Evolutionary conservation across 2,113 vertebrate species (phyloP), one percentile per base, ranked within the genome.

Genomic region (Felis chaus): DNA sequence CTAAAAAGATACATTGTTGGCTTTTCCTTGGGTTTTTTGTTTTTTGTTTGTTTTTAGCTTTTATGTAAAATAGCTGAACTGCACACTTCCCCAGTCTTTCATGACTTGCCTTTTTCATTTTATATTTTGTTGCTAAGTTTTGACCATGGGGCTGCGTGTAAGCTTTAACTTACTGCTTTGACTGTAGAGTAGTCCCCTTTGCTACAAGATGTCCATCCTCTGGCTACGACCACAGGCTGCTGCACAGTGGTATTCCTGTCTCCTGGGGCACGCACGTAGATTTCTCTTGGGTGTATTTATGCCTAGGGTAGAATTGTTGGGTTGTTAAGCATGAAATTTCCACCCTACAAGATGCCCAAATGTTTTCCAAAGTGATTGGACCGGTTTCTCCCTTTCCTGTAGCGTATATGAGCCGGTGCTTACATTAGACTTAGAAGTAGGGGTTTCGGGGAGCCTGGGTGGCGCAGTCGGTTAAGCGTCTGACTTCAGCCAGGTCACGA

Each of bases 231-330:
- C 3, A 1, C 11, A 65, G 61, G 23, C 55, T 50, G 9, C 1
- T 0, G 0, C 11, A 41, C 2, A 2, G 13, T 3, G 0, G 0
- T 48, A 11, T 53, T 41, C 50, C 61, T 4, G 3, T 48, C 10
- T 79, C 36, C 36, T 36, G 19, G 33, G 4, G 57, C 45, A 1
- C 5, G 13, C n/a, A n/a, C 13, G 16, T 50, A 48, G 63, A 7
- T 41, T 80, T 80, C 63, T 90, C 53, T 48, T 45, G 80, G 55
- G 14, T 4, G 0, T 74, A 1, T 31, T 57, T 19, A 4, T 29
- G 27, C 53, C 65, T 23, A 41, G 31, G 76, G n/a, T 48, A 13
- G 29, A 31, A 39, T 29, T 1, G 1, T 55, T n/a, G 74, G 41
- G 21, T 65, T 39, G 66, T 53, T 8, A 76, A 55, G 45, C 36